phyloP scores from a whole-genome alignment of 2,888 invertebrate species.

The Meteorus colon region DNA sequence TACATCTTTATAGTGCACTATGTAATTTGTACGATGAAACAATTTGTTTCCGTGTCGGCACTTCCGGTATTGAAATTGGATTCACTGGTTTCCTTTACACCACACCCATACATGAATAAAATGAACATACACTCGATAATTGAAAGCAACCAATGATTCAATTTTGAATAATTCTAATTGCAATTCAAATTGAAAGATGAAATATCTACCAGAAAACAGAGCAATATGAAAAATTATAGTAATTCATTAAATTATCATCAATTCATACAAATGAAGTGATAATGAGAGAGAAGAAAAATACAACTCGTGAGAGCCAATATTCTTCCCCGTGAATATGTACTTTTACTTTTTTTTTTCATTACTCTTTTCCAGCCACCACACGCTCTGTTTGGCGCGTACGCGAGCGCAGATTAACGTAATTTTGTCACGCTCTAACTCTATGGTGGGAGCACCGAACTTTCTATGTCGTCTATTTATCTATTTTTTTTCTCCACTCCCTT shows the following conservation, averaged over 20 bases:
- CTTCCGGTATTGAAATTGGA: conserved; percentile 43
- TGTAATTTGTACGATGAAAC: conserved; percentile 35
- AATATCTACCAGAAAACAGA: background rate
- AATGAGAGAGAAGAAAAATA: conserved; percentile 18
- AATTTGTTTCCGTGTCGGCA: conserved; percentile 45
- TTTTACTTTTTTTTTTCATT: conserved; percentile 61
- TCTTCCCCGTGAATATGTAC: conserved; percentile 54
- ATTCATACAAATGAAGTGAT: background rate
- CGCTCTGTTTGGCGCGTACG: conserved; percentile 60
- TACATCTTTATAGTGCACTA: background rate
- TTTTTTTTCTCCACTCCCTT: background rate
- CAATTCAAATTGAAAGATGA: background rate
- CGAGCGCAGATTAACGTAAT: conserved; percentile 57
- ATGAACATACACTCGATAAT: background rate
- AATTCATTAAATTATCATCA: background rate
- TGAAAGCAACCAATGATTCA: no score
- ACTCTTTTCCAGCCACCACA: conserved; percentile 51
- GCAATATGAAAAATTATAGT: background rate
- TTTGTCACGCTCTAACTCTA: conserved; percentile 65
- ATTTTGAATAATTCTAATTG: background rate
- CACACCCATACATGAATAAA: background rate
- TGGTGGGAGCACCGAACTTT: conserved; percentile 59
- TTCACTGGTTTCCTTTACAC: conserved; percentile 6
- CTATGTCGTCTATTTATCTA: conserved; percentile 55
- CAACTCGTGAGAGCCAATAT: conserved; percentile 52